Evolutionary conservation across 1,140 invertebrate genomes (phyloP).

Genomic region (Mamestra configurata): DNA sequence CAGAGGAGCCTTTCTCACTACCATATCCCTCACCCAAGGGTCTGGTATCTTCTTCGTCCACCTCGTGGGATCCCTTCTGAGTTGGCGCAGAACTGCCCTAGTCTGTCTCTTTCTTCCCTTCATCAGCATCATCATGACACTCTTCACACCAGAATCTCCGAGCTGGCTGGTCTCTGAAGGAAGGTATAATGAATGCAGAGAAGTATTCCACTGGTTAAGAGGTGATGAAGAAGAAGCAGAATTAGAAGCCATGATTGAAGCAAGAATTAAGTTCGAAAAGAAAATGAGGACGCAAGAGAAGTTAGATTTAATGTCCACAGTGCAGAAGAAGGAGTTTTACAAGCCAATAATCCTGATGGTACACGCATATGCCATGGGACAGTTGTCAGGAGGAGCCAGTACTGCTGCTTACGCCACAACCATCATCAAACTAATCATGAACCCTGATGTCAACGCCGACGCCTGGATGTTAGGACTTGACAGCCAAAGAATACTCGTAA

Average conservation of each 20-base stretch:
- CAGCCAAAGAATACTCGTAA: slow-evolving; percentile 87
- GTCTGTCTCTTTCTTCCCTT: slow-evolving; percentile 84
- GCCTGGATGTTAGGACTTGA: slow-evolving; percentile 90
- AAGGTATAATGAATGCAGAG: slow-evolving; percentile 79
- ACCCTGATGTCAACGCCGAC: slow-evolving; percentile 85
- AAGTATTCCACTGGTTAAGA: slow-evolving; percentile 84
- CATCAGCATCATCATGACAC: slow-evolving; percentile 79
- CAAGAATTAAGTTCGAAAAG: slow-evolving; percentile 62
- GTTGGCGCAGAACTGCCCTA: slow-evolving; percentile 87
- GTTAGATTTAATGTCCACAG: slow-evolving; percentile 53
- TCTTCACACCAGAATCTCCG: slow-evolving; percentile 91
- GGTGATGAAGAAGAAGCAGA: slow-evolving; percentile 78
- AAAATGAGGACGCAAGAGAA: slow-evolving; percentile 44
- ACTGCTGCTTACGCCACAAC: slow-evolving; percentile 91
- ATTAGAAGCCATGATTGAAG: slow-evolving; percentile 74
- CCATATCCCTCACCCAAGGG: slow-evolving; percentile 77
- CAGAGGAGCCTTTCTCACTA: slow-evolving; percentile 83
- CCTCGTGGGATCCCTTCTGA: slow-evolving; percentile 87
- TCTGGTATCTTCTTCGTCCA: slow-evolving; percentile 86
- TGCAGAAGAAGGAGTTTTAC: slow-evolving; percentile 74
- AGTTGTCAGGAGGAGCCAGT: slow-evolving; percentile 74
- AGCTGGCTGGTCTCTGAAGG: slow-evolving; percentile 89
- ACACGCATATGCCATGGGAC: slow-evolving; percentile 67
- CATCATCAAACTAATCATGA: slow-evolving; percentile 87
- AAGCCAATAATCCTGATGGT: slow-evolving; percentile 77